Evolutionary conservation across 2,888 invertebrate species (phyloP).

Genomic region (Thereva nobilitata): DNA sequence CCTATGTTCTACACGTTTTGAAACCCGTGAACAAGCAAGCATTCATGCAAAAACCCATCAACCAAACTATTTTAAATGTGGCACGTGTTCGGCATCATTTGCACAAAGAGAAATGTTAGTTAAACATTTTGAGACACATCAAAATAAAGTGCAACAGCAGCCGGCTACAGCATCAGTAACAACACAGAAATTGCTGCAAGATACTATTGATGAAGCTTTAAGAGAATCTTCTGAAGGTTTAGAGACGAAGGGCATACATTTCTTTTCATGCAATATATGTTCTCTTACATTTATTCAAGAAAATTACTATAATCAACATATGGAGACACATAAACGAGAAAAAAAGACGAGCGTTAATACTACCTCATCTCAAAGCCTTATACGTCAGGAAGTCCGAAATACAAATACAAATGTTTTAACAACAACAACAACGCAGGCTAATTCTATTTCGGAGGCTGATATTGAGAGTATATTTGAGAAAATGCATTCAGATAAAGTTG

Average conservation of each 20-base stretch:
- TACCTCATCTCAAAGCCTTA: constrained; percentile 40
- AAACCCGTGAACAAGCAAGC: constrained; percentile 57
- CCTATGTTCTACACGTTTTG: constrained; percentile 57
- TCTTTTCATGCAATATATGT: constrained; percentile 59
- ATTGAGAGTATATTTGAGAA: constrained; percentile 60
- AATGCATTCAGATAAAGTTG: constrained; percentile 58
- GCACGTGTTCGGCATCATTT: constrained; percentile 57
- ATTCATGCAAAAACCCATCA: constrained; percentile 58
- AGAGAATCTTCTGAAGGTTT: constrained; percentile 52
- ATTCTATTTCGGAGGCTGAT: constrained; percentile 53
- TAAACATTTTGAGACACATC: constrained; percentile 58
- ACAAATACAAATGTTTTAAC: constrained; percentile 42
- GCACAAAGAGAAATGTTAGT: constrained; percentile 56
- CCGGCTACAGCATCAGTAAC: constrained; percentile 44
- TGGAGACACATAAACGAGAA: constrained; percentile 57
- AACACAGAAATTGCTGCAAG: constrained; percentile 57
- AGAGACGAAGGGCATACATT: constrained; percentile 52
- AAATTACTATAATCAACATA: constrained; percentile 58
- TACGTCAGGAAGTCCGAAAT: constrained; percentile 48
- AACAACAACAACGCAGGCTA: constrained; percentile 39
- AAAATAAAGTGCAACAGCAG: constrained; percentile 44
- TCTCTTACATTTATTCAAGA: constrained; percentile 59
- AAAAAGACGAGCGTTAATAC: constrained; percentile 47
- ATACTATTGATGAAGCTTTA: constrained; percentile 59
- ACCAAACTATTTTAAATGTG: constrained; percentile 58